Base-by-base conservation (phyloP, 1,140 invertebrate species). In the Drosophila mayri region DNA sequence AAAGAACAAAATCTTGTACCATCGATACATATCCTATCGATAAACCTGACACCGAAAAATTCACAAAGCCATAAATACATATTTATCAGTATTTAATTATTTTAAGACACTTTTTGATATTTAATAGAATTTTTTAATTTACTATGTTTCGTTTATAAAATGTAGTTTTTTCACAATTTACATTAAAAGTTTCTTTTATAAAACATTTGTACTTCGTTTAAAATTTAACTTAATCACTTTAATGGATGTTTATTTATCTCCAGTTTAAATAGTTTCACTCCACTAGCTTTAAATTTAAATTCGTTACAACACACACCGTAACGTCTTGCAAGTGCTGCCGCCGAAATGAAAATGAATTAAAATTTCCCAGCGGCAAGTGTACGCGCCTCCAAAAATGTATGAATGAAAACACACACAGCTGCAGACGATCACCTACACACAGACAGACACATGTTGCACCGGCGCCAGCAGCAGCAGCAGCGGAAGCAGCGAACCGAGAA, bases 381-480 rank as follows among this genome's bases (percentile, higher is more conserved):
- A 66, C 43, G 47, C 38, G 10, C 38, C 43, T 57, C 64, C 61
- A 50, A 43, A 76, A 67, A 52, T 67, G 25, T 77, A 57, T 77
- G 73, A 77, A 77, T 77, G 74, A 77, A 75, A 66, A 62, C 57
- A 32, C 40, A 68, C 44, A 47, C 63, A 59, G 16, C 18, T 57
- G 40, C 30, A 68, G 61, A 22, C 40, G 44, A 28, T 63, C 66
- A 66, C 76, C 72, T 65, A 50, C 67, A 64, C 52, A 11, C 43
- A 38, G 41, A 30, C 72, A 59, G 50, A 73, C 83, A 87, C 83
- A 87, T 87, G 83, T 88, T 87, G 80, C 84, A 65, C 64, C 74
- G 81, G 66, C 80, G 83, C 71, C 83, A 58, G 30, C 37, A 43
- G 32, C 61, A 37, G 22, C 20, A 41, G 55, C 81, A 61, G 57